Evolutionary conservation across 2,113 vertebrate species (phyloP), one percentile per base, ranked within the genome.

Genomic region (Leptobrachium ailaonicum): DNA sequence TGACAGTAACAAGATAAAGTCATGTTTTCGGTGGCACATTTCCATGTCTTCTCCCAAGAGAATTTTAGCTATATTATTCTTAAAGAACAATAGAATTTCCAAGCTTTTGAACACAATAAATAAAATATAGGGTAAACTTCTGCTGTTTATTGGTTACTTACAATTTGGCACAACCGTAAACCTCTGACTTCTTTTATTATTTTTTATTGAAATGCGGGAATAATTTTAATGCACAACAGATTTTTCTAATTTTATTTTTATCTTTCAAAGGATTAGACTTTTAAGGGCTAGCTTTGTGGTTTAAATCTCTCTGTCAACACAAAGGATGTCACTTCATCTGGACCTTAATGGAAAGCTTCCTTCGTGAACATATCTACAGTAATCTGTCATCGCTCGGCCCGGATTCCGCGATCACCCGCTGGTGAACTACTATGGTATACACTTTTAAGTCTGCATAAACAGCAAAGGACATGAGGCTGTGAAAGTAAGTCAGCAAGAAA

Each of bases 11-110:
- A 75, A 50, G 2, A 64, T 20, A 60, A 14, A 60, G 56, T 14
- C 6, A 14, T 66, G 62, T 32, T 41, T 64, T 66, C 45, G 41
- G 5, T 66, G 45, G 45, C 43, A 54, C 1, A 11, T 45, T 75
- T 75, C 73, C 60, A 43, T 41, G 42, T 66, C 45, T 41, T 41
- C 58, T 32, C 73, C 45, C 60, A 44, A 11, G 41, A 40, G 73
- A 50, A 3, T 50, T 47, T 8, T 7, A 5, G 41, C 43, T n/a
- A 45, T 20, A 20, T 20, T 14, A 64, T 64, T 32, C 7, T 6
- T 32, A 64, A 40, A 47, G 41, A 2, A n/a, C 1, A 4, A 50
- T 13, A 41, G 62, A 45, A 41, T 75, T 66, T 41, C n/a, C 62
- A 40, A 44, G 41, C 66, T 42, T 42, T 1, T 60, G 5, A 40